Base-by-base conservation (phyloP, 2,113 vertebrate genomes). In the Dermatemys mawii region DNA sequence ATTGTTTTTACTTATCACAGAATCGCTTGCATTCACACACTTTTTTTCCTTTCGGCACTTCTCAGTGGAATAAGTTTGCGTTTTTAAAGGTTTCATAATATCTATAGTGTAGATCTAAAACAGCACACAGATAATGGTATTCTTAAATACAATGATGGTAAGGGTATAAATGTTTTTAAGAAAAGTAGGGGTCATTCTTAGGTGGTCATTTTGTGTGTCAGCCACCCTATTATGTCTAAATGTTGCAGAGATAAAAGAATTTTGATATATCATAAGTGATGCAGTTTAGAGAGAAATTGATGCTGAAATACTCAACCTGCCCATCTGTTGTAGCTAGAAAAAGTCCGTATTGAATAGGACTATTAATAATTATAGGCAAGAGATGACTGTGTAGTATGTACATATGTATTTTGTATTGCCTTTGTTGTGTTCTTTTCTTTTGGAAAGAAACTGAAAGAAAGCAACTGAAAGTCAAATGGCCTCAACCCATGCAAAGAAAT, bases 341-440 rank as follows among this genome's bases (percentile, higher is more conserved):
- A 67, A 11, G 5, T 54, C 48, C 13, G 14, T 27, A 44, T 44
- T 70, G 67, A 76, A 29, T 53, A 51, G 21, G 14, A n/a, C 50
- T 38, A 22, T 12, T 57, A 46, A 60, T 84, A 81, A 24, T 46
- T n/a, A n/a, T 67, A n/a, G 35, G 53, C 48, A 13, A 81, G 24
- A 53, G 48, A 51, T 38, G 46, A 19, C 6, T 51, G 2, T 57
- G 57, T 5, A 9, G n/a, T 57, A 29, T 0, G 0, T 2, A 10
- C 0, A 2, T 48, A 63, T 4, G 4, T 55, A 67, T 49, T 89
- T 85, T 76, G 55, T 26, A 24, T 54, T 49, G 22, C 49, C 35
- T 41, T 89, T 21, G 38, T 35, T 48, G 17, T 76, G 81, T 82
- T 49, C 27, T 11, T 76, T 78, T 67, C 17, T 81, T 32, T 13